These are phyloP conservation scores for Leptothorax acervorum DNA, from an alignment of 2,888 invertebrate genomes.

Conservation along the genomic window DNA sequence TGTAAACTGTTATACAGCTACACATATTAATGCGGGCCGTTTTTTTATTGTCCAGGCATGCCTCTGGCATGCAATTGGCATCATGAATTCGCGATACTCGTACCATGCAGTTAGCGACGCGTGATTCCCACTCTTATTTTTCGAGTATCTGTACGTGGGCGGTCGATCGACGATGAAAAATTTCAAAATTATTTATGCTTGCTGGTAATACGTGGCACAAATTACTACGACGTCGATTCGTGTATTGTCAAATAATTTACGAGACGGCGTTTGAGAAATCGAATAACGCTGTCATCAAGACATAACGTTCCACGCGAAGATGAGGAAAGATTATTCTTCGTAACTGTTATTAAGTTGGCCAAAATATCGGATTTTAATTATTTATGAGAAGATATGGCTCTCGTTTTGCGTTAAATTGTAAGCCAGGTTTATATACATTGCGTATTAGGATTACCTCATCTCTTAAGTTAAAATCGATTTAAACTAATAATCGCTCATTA, in stretches of 20 bases:
- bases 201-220: neutral
- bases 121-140: neutral
- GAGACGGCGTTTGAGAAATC: no score
- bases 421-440: neutral
- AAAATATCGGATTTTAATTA: neutral
- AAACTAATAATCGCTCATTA: neutral
- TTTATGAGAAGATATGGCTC: neutral
- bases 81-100: neutral
- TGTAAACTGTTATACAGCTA: slow-evolving; percentile 1
- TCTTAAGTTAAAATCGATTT: neutral
- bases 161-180: neutral
- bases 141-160: neutral
- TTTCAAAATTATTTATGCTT: neutral
- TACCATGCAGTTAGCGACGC: neutral
- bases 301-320: no score
- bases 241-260: neutral
- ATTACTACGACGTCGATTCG: neutral
- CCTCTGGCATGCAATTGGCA: neutral
- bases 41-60: neutral
- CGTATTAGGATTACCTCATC: neutral
- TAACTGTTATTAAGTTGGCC: neutral
- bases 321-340: neutral
- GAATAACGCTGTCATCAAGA: no score
- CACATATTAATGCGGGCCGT: neutral
- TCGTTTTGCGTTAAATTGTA: neutral